A percentile compares a stretch with the other conserved stretches of the same genome.
phyloP scores from a whole-genome alignment of 2,888 invertebrate genomes.

The Diarsia dahlii region DNA sequence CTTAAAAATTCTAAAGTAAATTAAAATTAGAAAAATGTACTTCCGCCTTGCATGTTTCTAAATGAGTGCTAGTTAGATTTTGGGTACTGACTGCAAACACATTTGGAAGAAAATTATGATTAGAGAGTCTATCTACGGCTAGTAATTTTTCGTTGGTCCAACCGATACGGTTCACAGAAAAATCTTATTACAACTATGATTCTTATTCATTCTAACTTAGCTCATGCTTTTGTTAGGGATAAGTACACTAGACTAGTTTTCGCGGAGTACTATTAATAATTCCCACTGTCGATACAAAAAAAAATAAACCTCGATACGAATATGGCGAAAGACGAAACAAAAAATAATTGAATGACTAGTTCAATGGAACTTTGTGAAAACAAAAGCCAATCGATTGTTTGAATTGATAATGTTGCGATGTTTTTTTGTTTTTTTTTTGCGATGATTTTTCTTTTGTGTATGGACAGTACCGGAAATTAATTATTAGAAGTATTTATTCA shows the following conservation, averaged over 20 bases:
- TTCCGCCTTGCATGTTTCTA: conserved; percentile 72
- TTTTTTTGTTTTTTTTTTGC: conserved; percentile 10
- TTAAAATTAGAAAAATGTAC: conserved; percentile 78
- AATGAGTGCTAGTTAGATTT: conserved; percentile 63
- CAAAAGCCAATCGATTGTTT: conserved; percentile 4
- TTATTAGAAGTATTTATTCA: conserved; percentile 4
- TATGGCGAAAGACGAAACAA: conserved; percentile 40
- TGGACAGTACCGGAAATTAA: neutral
- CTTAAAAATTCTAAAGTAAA: conserved; percentile 64
- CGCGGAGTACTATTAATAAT: conserved; percentile 14
- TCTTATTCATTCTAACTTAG: conserved; percentile 26
- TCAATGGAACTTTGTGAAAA: conserved; percentile 19
- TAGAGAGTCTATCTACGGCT: neutral
- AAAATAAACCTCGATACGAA: neutral
- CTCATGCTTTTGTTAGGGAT: conserved; percentile 38
- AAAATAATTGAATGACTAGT: conserved; percentile 36
- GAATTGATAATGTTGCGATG: conserved; percentile 17
- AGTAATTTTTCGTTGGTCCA: neutral
- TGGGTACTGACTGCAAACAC: conserved; percentile 65
- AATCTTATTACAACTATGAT: conserved; percentile 37
- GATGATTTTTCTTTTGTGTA: neutral
- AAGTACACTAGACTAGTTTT: conserved; percentile 51
- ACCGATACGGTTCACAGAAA: conserved; percentile 35
- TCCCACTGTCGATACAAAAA: conserved; percentile 15
- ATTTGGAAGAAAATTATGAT: conserved; percentile 5